phyloP scores from a whole-genome alignment of 2,797 vertebrate species.

The Arnoldichthys spilopterus region DNA sequence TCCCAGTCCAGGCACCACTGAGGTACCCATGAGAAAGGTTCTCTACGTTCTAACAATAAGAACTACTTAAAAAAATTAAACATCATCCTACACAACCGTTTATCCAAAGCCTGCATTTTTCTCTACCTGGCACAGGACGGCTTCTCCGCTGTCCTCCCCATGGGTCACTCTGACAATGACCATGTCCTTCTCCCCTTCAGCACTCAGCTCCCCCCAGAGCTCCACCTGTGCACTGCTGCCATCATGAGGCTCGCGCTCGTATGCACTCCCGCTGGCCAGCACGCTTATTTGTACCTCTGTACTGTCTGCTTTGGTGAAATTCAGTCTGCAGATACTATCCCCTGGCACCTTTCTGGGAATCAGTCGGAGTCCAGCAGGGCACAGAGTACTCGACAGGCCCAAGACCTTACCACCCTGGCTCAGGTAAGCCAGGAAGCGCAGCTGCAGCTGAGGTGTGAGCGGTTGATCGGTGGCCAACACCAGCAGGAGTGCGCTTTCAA shows the following conservation, averaged over 20 bases:
- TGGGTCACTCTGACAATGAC: constrained; percentile 83
- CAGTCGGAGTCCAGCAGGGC: constrained; percentile 77
- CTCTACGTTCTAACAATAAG: background rate
- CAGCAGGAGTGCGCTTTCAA: constrained; percentile 83
- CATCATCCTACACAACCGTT: background rate
- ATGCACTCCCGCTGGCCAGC: constrained; percentile 79
- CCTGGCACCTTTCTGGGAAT: constrained; percentile 56
- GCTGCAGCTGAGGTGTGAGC: constrained; percentile 72
- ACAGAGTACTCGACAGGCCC: constrained; percentile 81
- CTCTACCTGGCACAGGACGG: constrained; percentile 91
- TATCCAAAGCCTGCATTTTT: background rate
- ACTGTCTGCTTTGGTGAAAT: constrained; percentile 77
- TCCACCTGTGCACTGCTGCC: constrained; percentile 67
- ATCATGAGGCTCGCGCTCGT: constrained; percentile 64
- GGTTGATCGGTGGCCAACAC: constrained; percentile 81
- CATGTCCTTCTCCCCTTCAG: constrained; percentile 68
- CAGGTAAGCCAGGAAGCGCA: constrained; percentile 84
- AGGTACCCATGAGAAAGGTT: too few species aligned
- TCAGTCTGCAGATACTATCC: constrained; percentile 72
- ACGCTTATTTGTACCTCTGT: constrained; percentile 76
- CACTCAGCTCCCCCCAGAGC: constrained; percentile 78
- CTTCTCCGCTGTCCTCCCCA: constrained; percentile 82
- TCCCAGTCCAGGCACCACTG: too few species aligned
- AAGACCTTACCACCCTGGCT: constrained; percentile 86
- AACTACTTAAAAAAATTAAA: background rate